These are phyloP conservation scores for Sander vitreus DNA, from an alignment of 2,113 vertebrate genomes.

Conservation along the genomic window DNA sequence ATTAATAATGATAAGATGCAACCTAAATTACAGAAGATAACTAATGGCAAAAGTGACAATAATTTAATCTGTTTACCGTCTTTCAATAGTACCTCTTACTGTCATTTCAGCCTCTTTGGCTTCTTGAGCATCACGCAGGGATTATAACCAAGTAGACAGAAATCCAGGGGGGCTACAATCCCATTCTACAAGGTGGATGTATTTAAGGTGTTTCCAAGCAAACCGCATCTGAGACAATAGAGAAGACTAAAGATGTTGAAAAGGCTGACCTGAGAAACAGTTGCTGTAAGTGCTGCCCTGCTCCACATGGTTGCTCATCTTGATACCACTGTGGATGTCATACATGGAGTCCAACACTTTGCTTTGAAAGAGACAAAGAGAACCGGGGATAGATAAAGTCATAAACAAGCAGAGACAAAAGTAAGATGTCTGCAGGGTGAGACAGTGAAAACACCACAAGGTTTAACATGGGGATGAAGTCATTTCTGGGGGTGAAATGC, in stretches of 20 bases:
- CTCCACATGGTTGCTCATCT: constrained; percentile 87
- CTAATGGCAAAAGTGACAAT: too few relatives aligned
- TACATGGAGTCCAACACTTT: constrained; percentile 93
- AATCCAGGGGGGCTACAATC: too few relatives aligned
- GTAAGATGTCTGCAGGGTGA: neutral
- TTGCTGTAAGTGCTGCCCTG: constrained; percentile 93
- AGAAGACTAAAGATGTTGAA: neutral
- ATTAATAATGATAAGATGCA: neutral
- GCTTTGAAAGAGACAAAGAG: constrained; percentile 69
- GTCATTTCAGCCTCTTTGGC: neutral
- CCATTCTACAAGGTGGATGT: neutral
- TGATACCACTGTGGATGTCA: constrained; percentile 89
- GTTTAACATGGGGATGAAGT: neutral
- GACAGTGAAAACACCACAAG: neutral
- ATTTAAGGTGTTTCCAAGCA: neutral
- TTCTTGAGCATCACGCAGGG: neutral
- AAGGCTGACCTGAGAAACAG: constrained; percentile 91
- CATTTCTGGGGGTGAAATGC: neutral
- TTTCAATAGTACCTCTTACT: neutral
- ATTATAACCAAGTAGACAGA: neutral
- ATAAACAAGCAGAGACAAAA: neutral
- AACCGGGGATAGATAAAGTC: neutral
- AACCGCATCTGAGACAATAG: too few relatives aligned
- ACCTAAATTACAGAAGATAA: neutral
- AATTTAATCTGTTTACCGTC: too few relatives aligned